Evolutionary conservation across 2,888 invertebrate species (phyloP), one percentile per base, ranked within the genome.

Genomic region (Eristalis intricaria): DNA sequence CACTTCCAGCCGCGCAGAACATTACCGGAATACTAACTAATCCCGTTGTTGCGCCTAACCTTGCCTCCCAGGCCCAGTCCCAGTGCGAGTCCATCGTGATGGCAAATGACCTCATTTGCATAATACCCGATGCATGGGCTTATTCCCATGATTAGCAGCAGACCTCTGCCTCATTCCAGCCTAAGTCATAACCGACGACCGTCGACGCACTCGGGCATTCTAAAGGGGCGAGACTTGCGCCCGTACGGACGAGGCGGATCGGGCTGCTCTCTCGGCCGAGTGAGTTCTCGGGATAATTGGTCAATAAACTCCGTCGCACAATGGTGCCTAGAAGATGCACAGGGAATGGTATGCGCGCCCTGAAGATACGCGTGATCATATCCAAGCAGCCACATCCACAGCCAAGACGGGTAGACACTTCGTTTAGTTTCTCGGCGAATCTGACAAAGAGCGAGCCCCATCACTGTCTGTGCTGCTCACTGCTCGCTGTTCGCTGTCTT

Each of bases 81-180:
- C 58, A 75, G 26, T 76, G 65, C 32, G 65, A 66, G 43, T 64
- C 58, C 66, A 43, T 68, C 69, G 85, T 84, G 76, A 88, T 88
- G 87, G 89, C 85, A 89, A 89, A 89, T 89, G 89, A 89, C 89
- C 89, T 88, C 88, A 89, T 89, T 89, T 89, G 89, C 89, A 89
- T 89, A 89, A 89, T 85, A 86, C 83, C 64, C 75, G 70, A 85
- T 80, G 71, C 86, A 81, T 84, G 78, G 75, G 81, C 79, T 84
- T 78, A 81, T 83, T 87, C 84, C 56, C 84, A 84, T 87, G 87
- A 88, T 86, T 88, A 85, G 82, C 85, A 68, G 66, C 71, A 76
- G 77, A 77, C 61, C 65, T 40, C 80, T 83, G 89, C 75, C 40
- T 77, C 78, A 65, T 56, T 19, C 8, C 11, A 43, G 38, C 66